A percentile compares a stretch with the other conserved stretches of the same genome.
phyloP scores from a whole-genome alignment of 2,113 vertebrate species.

The Leptosomus discolor region DNA sequence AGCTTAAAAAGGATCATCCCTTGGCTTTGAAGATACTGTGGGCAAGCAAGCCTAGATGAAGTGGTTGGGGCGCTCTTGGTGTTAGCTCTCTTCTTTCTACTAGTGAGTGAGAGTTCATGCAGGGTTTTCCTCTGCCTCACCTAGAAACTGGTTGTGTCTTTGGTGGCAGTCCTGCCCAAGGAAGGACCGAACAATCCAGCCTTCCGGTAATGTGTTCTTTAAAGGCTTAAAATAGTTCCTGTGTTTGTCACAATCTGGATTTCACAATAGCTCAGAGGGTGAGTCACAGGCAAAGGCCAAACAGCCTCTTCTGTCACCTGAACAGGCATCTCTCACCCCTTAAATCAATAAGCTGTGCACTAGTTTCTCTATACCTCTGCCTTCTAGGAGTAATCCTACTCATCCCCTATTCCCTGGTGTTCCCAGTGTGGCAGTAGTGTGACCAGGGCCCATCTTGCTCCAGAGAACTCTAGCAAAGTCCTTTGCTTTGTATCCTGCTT shows the following conservation, averaged over 20 bases:
- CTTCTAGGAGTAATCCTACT: neutral
- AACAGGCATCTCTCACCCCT: neutral
- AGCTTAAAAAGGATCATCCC: no score
- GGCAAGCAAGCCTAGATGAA: neutral
- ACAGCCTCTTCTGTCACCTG: neutral
- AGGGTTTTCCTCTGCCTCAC: neutral
- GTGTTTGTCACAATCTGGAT: neutral
- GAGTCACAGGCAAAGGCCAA: neutral
- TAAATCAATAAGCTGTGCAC: neutral
- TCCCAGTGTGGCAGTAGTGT: accelerated
- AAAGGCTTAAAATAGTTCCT: constrained; percentile 38
- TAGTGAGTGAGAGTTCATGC: neutral
- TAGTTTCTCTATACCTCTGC: neutral
- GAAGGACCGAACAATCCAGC: neutral
- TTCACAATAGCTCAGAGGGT: neutral
- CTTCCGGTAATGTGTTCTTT: neutral
- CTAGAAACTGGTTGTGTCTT: neutral
- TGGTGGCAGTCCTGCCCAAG: neutral
- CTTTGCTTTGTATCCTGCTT: neutral
- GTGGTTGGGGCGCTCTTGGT: accelerated
- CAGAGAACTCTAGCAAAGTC: neutral
- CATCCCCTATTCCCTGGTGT: accelerated
- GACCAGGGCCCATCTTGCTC: neutral
- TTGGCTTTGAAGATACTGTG: neutral
- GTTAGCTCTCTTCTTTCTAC: neutral